Conservation (phyloP, 2,888 invertebrate genomes). For the Meghimatium bilineatum region DNA sequence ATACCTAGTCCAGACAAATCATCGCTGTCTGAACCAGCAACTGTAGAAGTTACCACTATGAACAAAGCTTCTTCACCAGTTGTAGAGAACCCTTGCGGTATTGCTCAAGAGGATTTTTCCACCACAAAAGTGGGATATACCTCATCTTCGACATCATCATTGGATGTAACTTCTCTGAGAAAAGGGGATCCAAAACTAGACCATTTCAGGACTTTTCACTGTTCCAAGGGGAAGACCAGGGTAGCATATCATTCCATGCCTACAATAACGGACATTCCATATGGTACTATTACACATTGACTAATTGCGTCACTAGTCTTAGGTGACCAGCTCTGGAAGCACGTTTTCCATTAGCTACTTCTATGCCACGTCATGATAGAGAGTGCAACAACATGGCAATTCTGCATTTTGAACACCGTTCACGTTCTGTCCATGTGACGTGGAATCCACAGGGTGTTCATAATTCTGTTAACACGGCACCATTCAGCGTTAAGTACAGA, state of each 20-base stretch:
- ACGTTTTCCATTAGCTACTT: no score
- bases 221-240: conserved; percentile 6
- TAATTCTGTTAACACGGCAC: no score
- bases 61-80: not conserved
- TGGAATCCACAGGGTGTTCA: no score
- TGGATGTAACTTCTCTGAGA: conserved; percentile 1
- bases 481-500: no score
- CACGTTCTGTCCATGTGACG: no score
- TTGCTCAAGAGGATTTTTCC: not conserved
- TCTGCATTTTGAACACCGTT: no score
- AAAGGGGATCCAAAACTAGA: not conserved
- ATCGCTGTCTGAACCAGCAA: conserved; percentile 7
- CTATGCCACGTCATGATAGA: no score
- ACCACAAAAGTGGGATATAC: not conserved
- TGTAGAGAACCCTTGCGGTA: not conserved
- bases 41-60: conserved; percentile 30
- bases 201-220: conserved; percentile 17
- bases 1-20: not conserved
- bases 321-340: no score
- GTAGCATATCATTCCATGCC: conserved; percentile 41
- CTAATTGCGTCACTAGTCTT: no score
- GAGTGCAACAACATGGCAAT: no score
- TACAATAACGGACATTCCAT: conserved; percentile 30
- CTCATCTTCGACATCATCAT: conserved; percentile 26
- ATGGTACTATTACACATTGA: no score